These are phyloP conservation scores for Luidia sarsii DNA, from an alignment of 53 echinoderm and acorn worm species.

Conservation along the genomic window DNA sequence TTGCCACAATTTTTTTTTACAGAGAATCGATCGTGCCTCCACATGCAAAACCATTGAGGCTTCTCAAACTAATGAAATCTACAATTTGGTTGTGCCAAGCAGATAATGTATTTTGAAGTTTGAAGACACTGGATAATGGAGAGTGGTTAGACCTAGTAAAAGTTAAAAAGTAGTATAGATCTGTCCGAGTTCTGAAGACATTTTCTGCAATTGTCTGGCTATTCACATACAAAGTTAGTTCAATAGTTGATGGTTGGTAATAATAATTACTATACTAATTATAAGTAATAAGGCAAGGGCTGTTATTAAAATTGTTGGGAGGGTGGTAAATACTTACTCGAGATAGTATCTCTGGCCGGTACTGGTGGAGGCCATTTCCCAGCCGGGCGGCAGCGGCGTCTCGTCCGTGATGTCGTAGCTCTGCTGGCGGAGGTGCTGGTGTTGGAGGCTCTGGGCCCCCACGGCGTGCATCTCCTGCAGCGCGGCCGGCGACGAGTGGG, in stretches of 20 bases:
- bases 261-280: no score
- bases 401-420: slow-evolving; percentile 82
- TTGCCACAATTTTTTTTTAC: no score
- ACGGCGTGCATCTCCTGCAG: slow-evolving; percentile 80
- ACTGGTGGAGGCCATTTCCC: slow-evolving; percentile 91
- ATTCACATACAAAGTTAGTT: not conserved
- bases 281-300: no score
- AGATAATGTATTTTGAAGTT: no score
- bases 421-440: slow-evolving; percentile 87
- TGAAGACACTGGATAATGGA: no score
- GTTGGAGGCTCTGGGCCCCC: slow-evolving; percentile 65
- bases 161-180: not conserved
- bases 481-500: slow-evolving; percentile 86
- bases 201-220: slow-evolving; percentile 4
- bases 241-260: no score
- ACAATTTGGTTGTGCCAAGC: no score
- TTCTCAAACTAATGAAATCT: no score
- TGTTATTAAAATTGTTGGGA: no score
- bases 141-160: no score
- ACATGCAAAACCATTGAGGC: no score
- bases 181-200: not conserved
- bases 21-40: no score
- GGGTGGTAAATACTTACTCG: slow-evolving; percentile 98
- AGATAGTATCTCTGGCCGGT: slow-evolving; percentile 89
- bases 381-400: slow-evolving; percentile 80